Percentiles rank a stretch among this genome's conserved stretches.
Conservation (phyloP, 2,113 vertebrate genomes). For the Lathamus discolor region DNA sequence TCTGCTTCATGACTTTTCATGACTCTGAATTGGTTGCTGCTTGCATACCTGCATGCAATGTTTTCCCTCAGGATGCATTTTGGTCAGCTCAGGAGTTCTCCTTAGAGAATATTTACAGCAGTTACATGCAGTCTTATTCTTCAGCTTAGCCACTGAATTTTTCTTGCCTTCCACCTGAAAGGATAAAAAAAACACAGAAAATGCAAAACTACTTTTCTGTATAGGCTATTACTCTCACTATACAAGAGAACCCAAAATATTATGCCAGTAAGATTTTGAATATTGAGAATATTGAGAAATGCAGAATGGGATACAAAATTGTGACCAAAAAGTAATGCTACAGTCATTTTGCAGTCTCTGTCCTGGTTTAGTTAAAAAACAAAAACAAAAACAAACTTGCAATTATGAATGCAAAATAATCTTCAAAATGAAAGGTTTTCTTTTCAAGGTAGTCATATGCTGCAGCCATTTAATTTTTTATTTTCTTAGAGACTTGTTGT, state of each 20-base stretch:
- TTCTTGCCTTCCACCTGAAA: neutral
- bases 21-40: neutral
- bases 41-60: neutral
- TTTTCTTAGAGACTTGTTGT: neutral
- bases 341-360: neutral
- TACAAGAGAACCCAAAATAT: neutral
- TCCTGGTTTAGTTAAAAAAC: neutral
- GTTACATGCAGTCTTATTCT: neutral
- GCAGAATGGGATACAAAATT: neutral
- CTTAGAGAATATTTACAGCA: neutral
- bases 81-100: accelerated
- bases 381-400: neutral
- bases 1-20: neutral
- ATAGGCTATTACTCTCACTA: neutral
- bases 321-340: neutral
- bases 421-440: neutral
- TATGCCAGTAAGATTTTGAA: neutral
- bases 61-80: neutral
- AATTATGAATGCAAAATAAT: neutral
- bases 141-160: neutral
- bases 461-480: neutral
- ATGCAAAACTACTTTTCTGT: neutral
- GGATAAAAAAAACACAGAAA: neutral
- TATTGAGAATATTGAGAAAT: neutral
- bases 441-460: neutral